Percentiles rank a stretch among this genome's conserved stretches.
Evolutionary conservation across 2,113 vertebrate genomes (phyloP).

Genomic region (Lasiurus borealis): DNA sequence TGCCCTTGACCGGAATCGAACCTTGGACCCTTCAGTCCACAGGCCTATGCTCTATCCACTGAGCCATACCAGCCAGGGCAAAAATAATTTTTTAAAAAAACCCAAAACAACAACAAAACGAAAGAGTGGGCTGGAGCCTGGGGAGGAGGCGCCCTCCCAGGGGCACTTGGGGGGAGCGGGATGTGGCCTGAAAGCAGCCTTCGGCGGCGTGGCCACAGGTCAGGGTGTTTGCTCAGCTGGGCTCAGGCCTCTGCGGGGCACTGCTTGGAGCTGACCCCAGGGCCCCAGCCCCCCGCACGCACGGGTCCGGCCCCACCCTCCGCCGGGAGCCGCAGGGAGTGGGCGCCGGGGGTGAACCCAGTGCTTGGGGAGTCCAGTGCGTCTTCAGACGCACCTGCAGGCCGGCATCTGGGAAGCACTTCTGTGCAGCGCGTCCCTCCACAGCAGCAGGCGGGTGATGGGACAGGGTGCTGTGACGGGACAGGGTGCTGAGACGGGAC

Average conservation of each 20-base stretch:
- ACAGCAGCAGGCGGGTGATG: fast-evolving
- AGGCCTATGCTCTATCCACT: no score
- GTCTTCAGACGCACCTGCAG: fast-evolving
- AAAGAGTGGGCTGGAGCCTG: neutral
- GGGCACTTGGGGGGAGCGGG: no score
- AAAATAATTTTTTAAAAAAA: no score
- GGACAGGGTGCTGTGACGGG: no score
- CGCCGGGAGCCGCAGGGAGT: neutral
- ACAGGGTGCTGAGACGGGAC: no score
- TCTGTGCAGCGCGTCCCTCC: fast-evolving
- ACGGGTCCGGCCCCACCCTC: neutral
- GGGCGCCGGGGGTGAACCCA: fast-evolving
- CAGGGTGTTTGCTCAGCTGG: neutral
- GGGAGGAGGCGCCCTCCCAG: neutral
- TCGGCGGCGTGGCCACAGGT: fast-evolving
- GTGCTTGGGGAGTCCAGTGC: fast-evolving
- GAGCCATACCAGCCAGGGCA: no score
- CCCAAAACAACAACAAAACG: no score
- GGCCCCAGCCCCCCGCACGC: neutral
- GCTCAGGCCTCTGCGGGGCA: neutral
- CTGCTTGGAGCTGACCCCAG: neutral
- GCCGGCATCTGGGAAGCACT: fast-evolving
- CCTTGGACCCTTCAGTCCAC: no score
- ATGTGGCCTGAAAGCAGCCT: neutral
- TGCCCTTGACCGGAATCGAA: no score